Base-by-base conservation (phyloP, 2,888 invertebrate species). In the Chironomus riparius region DNA sequence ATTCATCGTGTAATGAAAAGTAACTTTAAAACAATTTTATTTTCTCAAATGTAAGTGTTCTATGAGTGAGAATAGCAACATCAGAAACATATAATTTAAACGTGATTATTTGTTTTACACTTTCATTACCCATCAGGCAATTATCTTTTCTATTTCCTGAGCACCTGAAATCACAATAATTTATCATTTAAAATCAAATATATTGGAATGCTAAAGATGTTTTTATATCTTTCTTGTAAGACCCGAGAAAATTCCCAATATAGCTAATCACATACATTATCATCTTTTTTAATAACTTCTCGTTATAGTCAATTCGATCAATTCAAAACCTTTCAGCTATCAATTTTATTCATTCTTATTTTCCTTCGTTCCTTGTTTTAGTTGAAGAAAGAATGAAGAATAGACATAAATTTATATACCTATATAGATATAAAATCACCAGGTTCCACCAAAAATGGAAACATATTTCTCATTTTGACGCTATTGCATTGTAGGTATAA, bases 101-200 rank as follows among this genome's bases (percentile, higher is more conserved):
- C 62, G 73, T 73, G 73, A 73, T 73, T 65, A 73, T 73, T 73
- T 74, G 74, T 74, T 74, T 74, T 74, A 74, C 74, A 74, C 74
- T 74, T 74, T 72, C 62, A 61, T 72, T 74, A 65, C 68, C 74
- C 74, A 61, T 61, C 68, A 68, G 24, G 48, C 68, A 15, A 68
- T 74, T 74, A 68, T 74, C 65, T 65, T 13, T 24, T 65, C 65
- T 65, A 65, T 65, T 65, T 65, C 65, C 65, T 65, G 65, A 21
- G 65, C 65, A 24, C 24, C 12, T 24, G 10, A 21, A 18, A 65
- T 65, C 65, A 65, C 65, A 65, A 18, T 22, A 65, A 65, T 65
- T 65, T 65, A 65, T 65, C 65, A 21, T 21, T 56, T 56, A 56
- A 56, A 56, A 56, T n/a, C 18, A 56, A 62, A 18, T 62, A 65